These are phyloP conservation scores for Venturia canescens DNA, from an alignment of 1,140 invertebrate species.

Conservation along the genomic window DNA sequence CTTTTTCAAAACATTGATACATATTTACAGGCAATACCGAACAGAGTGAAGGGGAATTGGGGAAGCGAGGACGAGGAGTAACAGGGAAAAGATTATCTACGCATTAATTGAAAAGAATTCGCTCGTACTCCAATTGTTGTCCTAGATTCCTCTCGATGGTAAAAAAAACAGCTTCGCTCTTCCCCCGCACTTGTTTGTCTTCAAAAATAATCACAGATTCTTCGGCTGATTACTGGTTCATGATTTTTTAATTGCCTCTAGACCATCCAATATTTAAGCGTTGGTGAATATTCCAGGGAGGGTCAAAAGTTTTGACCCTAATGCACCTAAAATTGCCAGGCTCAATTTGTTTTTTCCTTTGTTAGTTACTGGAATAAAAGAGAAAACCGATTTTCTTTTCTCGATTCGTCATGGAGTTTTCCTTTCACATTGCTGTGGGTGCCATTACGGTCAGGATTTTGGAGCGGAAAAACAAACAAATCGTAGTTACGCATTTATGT, in stretches of 20 bases:
- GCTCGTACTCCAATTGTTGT: not conserved
- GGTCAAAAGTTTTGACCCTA: not conserved
- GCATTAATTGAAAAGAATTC: too few relatives aligned
- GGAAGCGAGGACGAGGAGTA: not conserved
- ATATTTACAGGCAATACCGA: slow-evolving; percentile 46
- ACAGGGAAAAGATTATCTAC: not conserved
- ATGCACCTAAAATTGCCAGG: not conserved
- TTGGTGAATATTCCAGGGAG: not conserved
- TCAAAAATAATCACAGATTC: slow-evolving; percentile 20
- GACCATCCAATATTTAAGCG: not conserved
- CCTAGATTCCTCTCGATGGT: not conserved
- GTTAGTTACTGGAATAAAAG: not conserved
- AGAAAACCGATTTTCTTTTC: too few relatives aligned
- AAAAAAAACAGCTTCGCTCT: not conserved
- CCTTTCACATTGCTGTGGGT: too few relatives aligned
- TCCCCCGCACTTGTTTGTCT: not conserved
- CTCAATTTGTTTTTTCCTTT: not conserved
- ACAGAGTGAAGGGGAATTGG: not conserved
- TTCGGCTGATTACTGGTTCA: slow-evolving; percentile 1
- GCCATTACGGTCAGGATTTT: too few relatives aligned
- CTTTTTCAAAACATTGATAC: slow-evolving; percentile 43
- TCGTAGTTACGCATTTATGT: too few relatives aligned
- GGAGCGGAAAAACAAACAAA: not conserved
- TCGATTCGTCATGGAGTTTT: too few relatives aligned
- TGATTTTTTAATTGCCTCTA: not conserved